Conservation (phyloP, 2,888 invertebrate genomes). For the Drosophila anceps region DNA sequence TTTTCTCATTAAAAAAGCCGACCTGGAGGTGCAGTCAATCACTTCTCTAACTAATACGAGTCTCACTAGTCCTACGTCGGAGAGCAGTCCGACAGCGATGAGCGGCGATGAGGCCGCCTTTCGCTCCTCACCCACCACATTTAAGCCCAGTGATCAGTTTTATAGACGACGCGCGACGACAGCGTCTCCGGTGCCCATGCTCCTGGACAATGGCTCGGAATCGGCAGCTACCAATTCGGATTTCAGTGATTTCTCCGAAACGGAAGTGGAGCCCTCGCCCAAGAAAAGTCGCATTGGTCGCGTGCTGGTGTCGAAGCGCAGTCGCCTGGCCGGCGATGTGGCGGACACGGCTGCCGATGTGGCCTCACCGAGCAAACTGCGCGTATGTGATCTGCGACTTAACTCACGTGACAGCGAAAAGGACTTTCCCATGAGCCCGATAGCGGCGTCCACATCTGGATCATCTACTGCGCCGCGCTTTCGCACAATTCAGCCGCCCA, state of each 20-base stretch:
- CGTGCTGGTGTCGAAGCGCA: conserved; percentile 86
- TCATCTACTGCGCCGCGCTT: conserved; percentile 50
- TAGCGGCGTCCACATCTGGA: conserved; percentile 49
- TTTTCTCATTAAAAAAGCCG: conserved; percentile 89
- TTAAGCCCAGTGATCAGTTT: conserved; percentile 84
- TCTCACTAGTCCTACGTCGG: conserved; percentile 65
- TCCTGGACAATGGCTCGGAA: conserved; percentile 82
- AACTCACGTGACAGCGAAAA: conserved; percentile 88
- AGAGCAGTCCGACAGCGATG: conserved; percentile 50
- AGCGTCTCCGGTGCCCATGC: conserved; percentile 84
- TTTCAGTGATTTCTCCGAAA: conserved; percentile 88
- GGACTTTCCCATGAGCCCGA: conserved; percentile 80
- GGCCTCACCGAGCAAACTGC: conserved; percentile 89
- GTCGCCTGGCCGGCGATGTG: conserved; percentile 82
- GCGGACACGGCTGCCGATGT: conserved; percentile 86
- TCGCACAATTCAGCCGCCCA: conserved; percentile 76
- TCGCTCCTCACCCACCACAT: conserved; percentile 83
- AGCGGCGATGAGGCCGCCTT: conserved; percentile 78
- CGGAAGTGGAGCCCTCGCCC: conserved; percentile 91
- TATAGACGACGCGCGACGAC: conserved; percentile 83
- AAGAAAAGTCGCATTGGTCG: conserved; percentile 88
- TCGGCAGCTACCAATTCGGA: conserved; percentile 84
- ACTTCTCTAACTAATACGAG: conserved; percentile 87
- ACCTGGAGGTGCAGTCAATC: conserved; percentile 92
- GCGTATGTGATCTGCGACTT: conserved; percentile 89